phyloP scores from a whole-genome alignment of 2,888 invertebrate species.

The Deroplatys truncata region DNA sequence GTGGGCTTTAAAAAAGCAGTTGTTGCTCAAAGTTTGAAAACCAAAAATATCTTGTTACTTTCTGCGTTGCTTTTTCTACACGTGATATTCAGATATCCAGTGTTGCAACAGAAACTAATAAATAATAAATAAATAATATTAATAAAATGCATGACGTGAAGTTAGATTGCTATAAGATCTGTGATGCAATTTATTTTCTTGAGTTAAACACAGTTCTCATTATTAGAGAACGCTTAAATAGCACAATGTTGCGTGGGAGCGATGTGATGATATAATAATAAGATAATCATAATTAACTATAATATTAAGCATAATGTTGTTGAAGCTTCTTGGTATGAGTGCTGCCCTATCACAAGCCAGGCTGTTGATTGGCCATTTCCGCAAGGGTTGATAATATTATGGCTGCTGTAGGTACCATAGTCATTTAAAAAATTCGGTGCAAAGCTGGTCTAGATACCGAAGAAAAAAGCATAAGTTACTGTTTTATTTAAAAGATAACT shows the following conservation, averaged over 20 bases:
- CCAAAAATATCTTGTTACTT: slow-evolving; percentile 17
- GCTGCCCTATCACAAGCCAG: neutral
- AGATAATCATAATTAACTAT: slow-evolving; percentile 17
- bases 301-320: slow-evolving; percentile 19
- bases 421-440: slow-evolving; percentile 21
- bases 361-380: neutral
- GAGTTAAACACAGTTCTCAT: slow-evolving; percentile 8
- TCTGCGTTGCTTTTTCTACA: slow-evolving; percentile 22
- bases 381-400: neutral
- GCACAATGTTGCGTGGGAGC: slow-evolving; percentile 19
- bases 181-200: slow-evolving; percentile 20
- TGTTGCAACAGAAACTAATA: slow-evolving; percentile 16
- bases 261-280: neutral
- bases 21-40: slow-evolving; percentile 26
- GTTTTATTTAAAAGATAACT: slow-evolving; percentile 21
- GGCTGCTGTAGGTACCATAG: slow-evolving; percentile 18
- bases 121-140: slow-evolving; percentile 11
- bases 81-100: slow-evolving; percentile 12
- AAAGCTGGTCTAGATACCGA: slow-evolving; percentile 29
- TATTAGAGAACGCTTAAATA: slow-evolving; percentile 16
- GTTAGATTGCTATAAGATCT: slow-evolving; percentile 21
- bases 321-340: slow-evolving; percentile 22
- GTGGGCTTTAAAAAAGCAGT: slow-evolving; percentile 23
- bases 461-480: slow-evolving; percentile 9
- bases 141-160: slow-evolving; percentile 19